These are phyloP conservation scores for Synanthedon formicaeformis DNA, from an alignment of 2,888 invertebrate species.

Conservation along the genomic window DNA sequence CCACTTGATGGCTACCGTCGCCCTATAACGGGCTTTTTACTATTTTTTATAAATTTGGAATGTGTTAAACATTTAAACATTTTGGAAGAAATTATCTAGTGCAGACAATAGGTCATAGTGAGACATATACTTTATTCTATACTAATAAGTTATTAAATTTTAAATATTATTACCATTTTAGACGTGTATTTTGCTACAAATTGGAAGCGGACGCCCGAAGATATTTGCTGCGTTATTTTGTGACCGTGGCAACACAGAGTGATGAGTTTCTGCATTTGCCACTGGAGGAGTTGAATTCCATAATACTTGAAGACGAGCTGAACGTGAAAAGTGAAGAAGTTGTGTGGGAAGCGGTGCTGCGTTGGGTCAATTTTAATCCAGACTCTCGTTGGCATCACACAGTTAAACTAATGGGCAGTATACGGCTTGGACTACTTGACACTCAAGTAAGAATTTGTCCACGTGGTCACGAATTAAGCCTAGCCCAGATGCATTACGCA, in stretches of 20 bases:
- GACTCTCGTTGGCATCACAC: conserved; percentile 79
- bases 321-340: conserved; percentile 90
- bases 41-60: too few relatives aligned
- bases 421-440: conserved; percentile 85
- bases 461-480: not conserved
- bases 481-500: too few relatives aligned
- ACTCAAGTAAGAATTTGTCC: conserved; percentile 66
- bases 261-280: conserved; percentile 80
- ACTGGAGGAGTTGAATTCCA: conserved; percentile 78
- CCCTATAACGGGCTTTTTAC: too few relatives aligned
- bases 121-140: not conserved
- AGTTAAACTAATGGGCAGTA: conserved; percentile 82
- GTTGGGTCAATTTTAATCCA: conserved; percentile 88
- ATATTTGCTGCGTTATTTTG: conserved; percentile 82
- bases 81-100: too few relatives aligned
- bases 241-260: conserved; percentile 78
- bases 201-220: conserved; percentile 77
- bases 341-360: conserved; percentile 87
- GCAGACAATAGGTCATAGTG: too few relatives aligned
- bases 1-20: too few relatives aligned
- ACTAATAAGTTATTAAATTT: not conserved
- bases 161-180: conserved; percentile 22
- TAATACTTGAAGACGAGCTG: conserved; percentile 85
- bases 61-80: too few relatives aligned
- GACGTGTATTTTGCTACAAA: conserved; percentile 78